Base-by-base conservation (phyloP, 2,797 vertebrate genomes). In the Onychomys leucogaster region DNA sequence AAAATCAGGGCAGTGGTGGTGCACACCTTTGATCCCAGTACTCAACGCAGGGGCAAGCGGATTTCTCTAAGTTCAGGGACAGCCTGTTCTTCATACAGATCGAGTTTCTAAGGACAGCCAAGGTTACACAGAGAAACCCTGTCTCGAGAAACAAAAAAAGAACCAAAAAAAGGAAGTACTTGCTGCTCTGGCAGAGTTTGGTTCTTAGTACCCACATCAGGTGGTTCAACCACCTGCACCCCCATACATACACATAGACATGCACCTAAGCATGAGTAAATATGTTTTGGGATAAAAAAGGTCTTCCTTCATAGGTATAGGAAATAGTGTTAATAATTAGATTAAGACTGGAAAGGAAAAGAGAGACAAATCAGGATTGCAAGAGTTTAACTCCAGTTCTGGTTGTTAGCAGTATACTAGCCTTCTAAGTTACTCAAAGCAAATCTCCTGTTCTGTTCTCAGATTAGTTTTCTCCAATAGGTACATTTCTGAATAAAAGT, bases 371-470 rank as follows among this genome's bases (percentile, higher is more conserved):
- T 85, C 34, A 85, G 49, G 88, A 43, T 95, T 87, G 21, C 86
- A 34, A 81, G 29, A 25, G 25, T 61, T 7, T 81, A 63, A 78
- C n/a, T 49, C 57, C 86, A 91, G 80, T 55, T 92, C 29, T 90
- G 55, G 19, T 63, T 96, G 23, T 85, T 89, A 65, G 23, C 78
- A 94, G 0, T 87, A 29, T 76, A 85, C 55, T 95, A n/a, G 59
- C 14, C 83, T 87, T 9, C 90, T 52, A 87, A 46, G 94, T 81
- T 91, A 37, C 91, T 94, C 84, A 96, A n/a, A 97, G 49, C 59
- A 76, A 34, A 93, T 46, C 59, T 92, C 46, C 63, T 92, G 21
- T 69, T 91, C 73, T 49, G 25, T 91, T 94, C 69, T 91, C 55
- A 92, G 71, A 89, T 81, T 90, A 83, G 46, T 82, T 89, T 90